Base-by-base conservation (phyloP, 2,797 vertebrate species). In the Lycodopsis pacificus region DNA sequence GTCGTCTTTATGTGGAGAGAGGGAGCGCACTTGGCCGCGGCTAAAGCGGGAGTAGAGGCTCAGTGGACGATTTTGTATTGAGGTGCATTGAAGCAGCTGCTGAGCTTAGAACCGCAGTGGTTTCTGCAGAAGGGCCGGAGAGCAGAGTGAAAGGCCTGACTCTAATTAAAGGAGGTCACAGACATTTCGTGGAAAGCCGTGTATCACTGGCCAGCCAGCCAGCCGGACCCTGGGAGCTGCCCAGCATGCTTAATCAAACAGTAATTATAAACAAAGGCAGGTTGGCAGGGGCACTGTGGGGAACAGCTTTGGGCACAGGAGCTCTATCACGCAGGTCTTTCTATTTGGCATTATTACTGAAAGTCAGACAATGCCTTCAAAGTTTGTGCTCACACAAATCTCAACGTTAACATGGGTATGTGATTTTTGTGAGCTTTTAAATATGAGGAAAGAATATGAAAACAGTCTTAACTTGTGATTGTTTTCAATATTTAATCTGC, bases 171-270 rank as follows among this genome's bases (percentile, higher is more conserved):
- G 77, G 81, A 77, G 78, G 89, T 80, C 48, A 68, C 79, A 95
- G 91, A 95, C 85, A 93, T 95, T 95, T 78, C 84, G 81, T 87
- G 94, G 94, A 91, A 94, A 93, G 88, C 87, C 89, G 78, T 92
- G 88, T 89, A 95, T 94, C 90, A 79, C 90, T 93, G 94, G 86
- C 88, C 88, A 86, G 83, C 77, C 88, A 86, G 83, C 77, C 86
- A 93, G 80, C 81, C 53, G 40, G 88, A 87, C 88, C 88, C 90
- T 94, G 92, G 91, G 94, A 94, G 92, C 88, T 94, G 87, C 90
- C 89, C 87, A 80, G 87, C 90, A 93, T 94, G 92, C 90, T 95
- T 95, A 95, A 96, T 95, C 89, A 93, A 96, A 96, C 82, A 96
- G 91, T 91, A 96, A 95, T 77, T 95, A 95, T 80, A 90, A 93